Conservation (phyloP, 2,888 invertebrate genomes). For the Drosophila sordidapex region DNA sequence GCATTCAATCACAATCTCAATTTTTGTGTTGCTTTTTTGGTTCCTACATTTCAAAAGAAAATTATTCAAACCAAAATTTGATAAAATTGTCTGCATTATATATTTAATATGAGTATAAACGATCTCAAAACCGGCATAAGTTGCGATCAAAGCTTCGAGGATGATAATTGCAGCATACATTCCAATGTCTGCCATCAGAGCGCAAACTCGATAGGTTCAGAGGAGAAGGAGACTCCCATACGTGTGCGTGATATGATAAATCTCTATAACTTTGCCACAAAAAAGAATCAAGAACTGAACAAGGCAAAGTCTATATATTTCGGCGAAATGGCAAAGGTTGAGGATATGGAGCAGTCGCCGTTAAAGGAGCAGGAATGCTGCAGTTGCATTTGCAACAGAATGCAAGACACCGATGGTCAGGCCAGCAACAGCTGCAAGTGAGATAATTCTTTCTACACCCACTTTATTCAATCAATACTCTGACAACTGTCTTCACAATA, state of each 20-base stretch:
- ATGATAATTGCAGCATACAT: constrained; percentile 54
- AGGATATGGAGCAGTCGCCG: constrained; percentile 12
- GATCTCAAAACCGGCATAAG: constrained; percentile 29
- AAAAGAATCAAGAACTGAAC: constrained; percentile 69
- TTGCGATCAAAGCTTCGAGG: constrained; percentile 33
- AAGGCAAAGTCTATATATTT: constrained; percentile 73
- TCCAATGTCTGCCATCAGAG: constrained; percentile 41
- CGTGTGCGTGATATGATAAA: constrained; percentile 83
- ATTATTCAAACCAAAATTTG: constrained; percentile 34
- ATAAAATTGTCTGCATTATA: constrained; percentile 23
- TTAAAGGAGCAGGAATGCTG: constrained; percentile 36
- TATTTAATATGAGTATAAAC: constrained; percentile 39
- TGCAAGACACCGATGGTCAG: constrained; percentile 1
- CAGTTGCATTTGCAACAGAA: constrained; percentile 25
- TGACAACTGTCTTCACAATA: constrained; percentile 7
- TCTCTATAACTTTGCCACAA: constrained; percentile 76
- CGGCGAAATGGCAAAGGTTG: constrained; percentile 47
- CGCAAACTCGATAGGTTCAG: constrained; percentile 5
- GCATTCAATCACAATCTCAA: constrained; percentile 32
- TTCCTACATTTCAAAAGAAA: constrained; percentile 46
- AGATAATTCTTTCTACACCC: not conserved
- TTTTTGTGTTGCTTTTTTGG: constrained; percentile 44
- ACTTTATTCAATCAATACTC: not conserved
- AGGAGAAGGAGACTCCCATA: constrained; percentile 51
- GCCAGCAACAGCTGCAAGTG: constrained; percentile 14